phyloP scores from a whole-genome alignment of 2,113 vertebrate genomes.

The Agelaius phoeniceus region DNA sequence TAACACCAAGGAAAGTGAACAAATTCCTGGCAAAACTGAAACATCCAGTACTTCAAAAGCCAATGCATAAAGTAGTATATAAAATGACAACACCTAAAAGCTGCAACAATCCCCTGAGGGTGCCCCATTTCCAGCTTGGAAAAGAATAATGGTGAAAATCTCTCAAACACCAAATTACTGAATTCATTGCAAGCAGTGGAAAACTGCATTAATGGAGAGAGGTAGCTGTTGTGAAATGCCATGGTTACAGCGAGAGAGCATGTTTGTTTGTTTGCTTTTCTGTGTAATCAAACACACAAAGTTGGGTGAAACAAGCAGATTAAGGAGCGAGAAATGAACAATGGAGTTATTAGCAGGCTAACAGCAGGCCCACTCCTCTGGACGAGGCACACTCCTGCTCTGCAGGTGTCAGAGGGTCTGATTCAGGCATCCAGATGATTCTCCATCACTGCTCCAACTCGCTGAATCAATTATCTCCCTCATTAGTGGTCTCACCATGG shows the following conservation, averaged over 20 bases:
- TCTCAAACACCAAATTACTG: not conserved
- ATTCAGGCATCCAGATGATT: conserved; percentile 43
- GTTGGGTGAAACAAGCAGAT: conserved; percentile 35
- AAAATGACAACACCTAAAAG: not conserved
- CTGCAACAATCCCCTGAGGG: not conserved
- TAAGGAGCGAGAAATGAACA: conserved; percentile 42
- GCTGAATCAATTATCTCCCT: conserved; percentile 53
- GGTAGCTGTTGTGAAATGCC: conserved; percentile 15
- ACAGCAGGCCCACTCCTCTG: conserved; percentile 37
- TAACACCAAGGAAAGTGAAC: not conserved
- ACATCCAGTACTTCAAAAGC: not conserved
- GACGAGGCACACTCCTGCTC: not conserved
- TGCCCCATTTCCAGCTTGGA: not conserved
- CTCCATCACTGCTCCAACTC: conserved; percentile 53
- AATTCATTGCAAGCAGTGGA: not conserved
- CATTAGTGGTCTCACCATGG: not conserved
- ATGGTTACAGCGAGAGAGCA: not conserved
- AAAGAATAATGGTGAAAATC: not conserved
- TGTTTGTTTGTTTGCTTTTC: conserved; percentile 32
- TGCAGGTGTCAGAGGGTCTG: conserved; percentile 60
- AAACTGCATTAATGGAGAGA: not conserved
- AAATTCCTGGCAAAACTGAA: not conserved
- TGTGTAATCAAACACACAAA: conserved; percentile 31
- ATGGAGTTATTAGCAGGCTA: conserved; percentile 25
- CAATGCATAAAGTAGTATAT: not conserved